A percentile compares a stretch with the other conserved stretches of the same genome.
Evolutionary conservation across 2,797 vertebrate species (phyloP).

Genomic region (Eulemur mongoz): DNA sequence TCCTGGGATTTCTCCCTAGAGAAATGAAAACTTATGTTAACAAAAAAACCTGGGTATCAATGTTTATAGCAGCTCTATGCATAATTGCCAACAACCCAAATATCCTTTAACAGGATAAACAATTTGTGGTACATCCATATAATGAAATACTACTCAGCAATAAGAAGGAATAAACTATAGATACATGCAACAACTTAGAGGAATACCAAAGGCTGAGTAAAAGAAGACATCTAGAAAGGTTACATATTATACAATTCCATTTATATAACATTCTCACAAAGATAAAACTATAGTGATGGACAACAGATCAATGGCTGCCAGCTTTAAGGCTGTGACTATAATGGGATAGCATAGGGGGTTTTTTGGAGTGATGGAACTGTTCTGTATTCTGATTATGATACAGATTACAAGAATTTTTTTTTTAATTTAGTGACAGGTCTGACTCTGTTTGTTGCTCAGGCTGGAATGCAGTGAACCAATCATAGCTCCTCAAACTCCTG

Average conservation of each 20-base stretch:
- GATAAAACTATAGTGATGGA: not conserved
- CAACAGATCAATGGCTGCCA: not conserved
- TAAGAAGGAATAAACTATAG: slow-evolving; percentile 12
- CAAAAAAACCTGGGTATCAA: slow-evolving; percentile 9
- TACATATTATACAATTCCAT: not conserved
- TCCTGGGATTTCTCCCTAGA: slow-evolving; percentile 44
- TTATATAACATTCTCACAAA: not conserved
- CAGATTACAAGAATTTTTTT: not conserved
- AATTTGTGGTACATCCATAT: not conserved
- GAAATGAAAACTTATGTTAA: slow-evolving; percentile 52
- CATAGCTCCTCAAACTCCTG: too few relatives aligned
- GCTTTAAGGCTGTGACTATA: not conserved
- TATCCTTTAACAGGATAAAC: slow-evolving; percentile 7
- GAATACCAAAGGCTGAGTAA: not conserved
- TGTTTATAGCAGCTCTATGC: slow-evolving; percentile 11
- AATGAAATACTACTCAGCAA: not conserved
- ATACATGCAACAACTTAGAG: not conserved
- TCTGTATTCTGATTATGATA: not conserved
- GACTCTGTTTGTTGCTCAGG: too few relatives aligned
- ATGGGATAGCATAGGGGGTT: not conserved
- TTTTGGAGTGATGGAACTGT: not conserved
- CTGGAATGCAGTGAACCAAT: too few relatives aligned
- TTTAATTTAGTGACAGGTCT: too few relatives aligned
- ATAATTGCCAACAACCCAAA: not conserved
- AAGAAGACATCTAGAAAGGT: slow-evolving; percentile 25